These are phyloP conservation scores for Alloscopus bannaensis DNA, from an alignment of 2,888 invertebrate genomes.

Conservation along the genomic window DNA sequence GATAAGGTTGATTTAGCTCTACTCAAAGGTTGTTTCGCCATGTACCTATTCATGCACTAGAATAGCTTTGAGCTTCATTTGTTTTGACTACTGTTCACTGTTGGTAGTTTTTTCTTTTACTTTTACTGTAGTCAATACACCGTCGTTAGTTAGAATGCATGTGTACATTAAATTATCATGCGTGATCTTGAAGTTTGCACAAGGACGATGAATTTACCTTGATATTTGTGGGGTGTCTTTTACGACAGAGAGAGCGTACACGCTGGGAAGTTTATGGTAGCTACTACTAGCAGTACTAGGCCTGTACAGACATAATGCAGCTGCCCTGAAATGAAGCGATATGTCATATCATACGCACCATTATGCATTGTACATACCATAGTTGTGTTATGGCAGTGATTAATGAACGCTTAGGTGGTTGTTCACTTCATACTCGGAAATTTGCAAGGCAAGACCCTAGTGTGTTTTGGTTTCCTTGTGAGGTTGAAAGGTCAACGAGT, in stretches of 20 bases:
- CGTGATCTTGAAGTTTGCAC: slow-evolving; percentile 56
- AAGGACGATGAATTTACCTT: slow-evolving; percentile 23
- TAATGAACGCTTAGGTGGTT: too few species aligned
- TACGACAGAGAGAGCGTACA: neutral
- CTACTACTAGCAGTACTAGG: neutral
- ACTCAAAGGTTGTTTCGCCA: too few species aligned
- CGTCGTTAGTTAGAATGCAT: neutral
- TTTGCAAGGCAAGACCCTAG: slow-evolving; percentile 46
- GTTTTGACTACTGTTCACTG: neutral
- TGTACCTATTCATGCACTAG: too few species aligned
- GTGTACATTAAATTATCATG: slow-evolving; percentile 11
- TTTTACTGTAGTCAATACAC: too few species aligned
- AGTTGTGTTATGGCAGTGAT: too few species aligned
- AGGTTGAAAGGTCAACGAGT: slow-evolving; percentile 13
- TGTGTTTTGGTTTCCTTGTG: slow-evolving; percentile 37
- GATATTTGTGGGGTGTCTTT: slow-evolving; percentile 5
- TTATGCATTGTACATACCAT: too few species aligned
- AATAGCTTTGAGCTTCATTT: too few species aligned
- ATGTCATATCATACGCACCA: too few species aligned
- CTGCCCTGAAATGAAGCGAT: too few species aligned
- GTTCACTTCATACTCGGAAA: neutral
- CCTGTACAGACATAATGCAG: neutral
- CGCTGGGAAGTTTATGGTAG: neutral
- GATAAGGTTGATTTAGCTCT: too few species aligned
- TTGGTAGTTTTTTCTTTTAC: neutral